phyloP scores from a whole-genome alignment of 1,140 invertebrate species.

The Dinoponera quadriceps region DNA sequence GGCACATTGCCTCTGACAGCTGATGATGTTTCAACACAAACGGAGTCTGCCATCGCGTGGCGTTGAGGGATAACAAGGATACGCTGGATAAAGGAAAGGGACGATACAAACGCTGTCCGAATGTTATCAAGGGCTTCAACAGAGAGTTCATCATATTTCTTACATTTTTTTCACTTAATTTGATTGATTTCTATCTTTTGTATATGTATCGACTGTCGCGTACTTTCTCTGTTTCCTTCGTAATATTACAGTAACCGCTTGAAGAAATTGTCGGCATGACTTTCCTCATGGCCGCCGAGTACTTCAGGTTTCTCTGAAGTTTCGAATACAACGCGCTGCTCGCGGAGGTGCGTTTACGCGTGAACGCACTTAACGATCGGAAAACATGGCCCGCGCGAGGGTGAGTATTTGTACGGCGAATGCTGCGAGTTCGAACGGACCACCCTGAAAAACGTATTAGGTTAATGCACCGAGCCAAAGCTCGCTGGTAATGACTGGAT shows the following conservation, averaged over 20 bases:
- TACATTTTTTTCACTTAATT: too few species aligned
- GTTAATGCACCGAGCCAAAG: conserved; percentile 70
- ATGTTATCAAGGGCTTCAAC: too few species aligned
- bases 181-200: too few species aligned
- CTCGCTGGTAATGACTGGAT: conserved; percentile 71
- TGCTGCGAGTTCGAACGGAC: conserved; percentile 58
- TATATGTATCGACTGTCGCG: background rate
- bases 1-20: background rate
- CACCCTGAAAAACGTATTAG: conserved; percentile 78
- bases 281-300: background rate
- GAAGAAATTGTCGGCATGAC: background rate
- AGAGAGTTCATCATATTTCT: too few species aligned
- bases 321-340: background rate
- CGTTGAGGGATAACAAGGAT: background rate
- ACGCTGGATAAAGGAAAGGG: background rate
- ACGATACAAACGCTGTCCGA: too few species aligned
- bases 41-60: background rate
- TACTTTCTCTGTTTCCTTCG: too few species aligned
- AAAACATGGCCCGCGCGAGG: background rate
- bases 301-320: background rate
- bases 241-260: background rate
- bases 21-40: conserved; percentile 17
- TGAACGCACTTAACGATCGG: background rate
- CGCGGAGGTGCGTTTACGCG: background rate
- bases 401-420: conserved; percentile 1